Percentiles rank a stretch among this genome's conserved stretches.
Conservation (phyloP, 1,140 invertebrate genomes). For the Drosophila auraria region DNA sequence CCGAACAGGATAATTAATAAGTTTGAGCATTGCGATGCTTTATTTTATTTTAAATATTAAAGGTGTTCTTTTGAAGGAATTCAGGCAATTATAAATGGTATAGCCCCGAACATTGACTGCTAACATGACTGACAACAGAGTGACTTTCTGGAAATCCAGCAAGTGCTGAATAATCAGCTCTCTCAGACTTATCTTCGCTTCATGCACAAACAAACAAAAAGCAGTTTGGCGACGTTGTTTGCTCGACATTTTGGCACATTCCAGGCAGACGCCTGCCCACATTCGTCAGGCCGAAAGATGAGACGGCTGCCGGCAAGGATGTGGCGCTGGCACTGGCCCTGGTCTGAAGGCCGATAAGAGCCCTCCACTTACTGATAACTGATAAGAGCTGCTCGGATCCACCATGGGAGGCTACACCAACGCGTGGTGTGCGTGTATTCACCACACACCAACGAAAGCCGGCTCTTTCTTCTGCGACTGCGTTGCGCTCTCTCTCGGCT, state of each 20-base stretch:
- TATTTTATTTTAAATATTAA: neutral
- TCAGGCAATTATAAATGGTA: neutral
- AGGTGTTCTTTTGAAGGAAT: neutral
- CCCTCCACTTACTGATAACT: slow-evolving; percentile 46
- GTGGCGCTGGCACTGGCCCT: slow-evolving; percentile 6
- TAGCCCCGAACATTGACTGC: neutral
- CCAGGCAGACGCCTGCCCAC: slow-evolving; percentile 42
- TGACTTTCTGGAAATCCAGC: slow-evolving; percentile 19
- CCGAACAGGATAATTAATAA: neutral
- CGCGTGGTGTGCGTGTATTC: slow-evolving; percentile 31
- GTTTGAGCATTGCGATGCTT: neutral
- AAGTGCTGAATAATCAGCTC: slow-evolving; percentile 1
- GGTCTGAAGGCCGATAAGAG: slow-evolving; percentile 31
- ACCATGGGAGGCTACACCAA: slow-evolving; percentile 61
- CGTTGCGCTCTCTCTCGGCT: slow-evolving; percentile 32
- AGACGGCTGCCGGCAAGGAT: slow-evolving; percentile 18
- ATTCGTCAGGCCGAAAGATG: slow-evolving; percentile 43
- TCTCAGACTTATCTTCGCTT: slow-evolving; percentile 10
- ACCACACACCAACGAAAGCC: slow-evolving; percentile 77
- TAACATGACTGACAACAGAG: neutral
- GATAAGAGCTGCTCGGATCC: slow-evolving; percentile 46
- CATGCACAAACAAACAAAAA: slow-evolving; percentile 35
- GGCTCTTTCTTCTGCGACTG: slow-evolving; percentile 50
- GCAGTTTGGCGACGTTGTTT: slow-evolving; percentile 21
- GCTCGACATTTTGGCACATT: slow-evolving; percentile 51